These are phyloP conservation scores for Dione juno DNA, from an alignment of 2,888 invertebrate species.

Conservation along the genomic window DNA sequence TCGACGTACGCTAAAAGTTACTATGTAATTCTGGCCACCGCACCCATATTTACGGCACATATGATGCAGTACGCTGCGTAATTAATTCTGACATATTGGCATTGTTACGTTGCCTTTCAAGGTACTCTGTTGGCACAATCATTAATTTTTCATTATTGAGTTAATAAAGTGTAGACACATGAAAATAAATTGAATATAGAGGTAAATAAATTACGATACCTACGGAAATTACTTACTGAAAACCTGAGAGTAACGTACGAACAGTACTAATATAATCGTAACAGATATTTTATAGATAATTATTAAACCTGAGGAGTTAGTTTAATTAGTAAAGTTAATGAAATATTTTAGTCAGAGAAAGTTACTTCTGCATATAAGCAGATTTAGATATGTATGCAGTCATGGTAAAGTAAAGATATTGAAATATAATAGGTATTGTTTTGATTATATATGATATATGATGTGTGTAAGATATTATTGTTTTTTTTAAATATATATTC, in stretches of 20 bases:
- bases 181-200: neutral
- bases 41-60: conserved; percentile 37
- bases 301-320: neutral
- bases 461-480: too few relatives aligned
- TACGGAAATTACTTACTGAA: neutral
- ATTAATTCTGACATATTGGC: conserved; percentile 34
- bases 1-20: conserved; percentile 43
- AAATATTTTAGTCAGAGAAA: conserved; percentile 1
- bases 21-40: conserved; percentile 41
- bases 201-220: neutral
- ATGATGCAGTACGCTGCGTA: conserved; percentile 35
- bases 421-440: too few relatives aligned
- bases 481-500: too few relatives aligned
- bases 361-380: too few relatives aligned
- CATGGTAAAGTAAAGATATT: too few relatives aligned
- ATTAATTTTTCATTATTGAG: neutral
- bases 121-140: neutral
- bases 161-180: conserved; percentile 3
- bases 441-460: too few relatives aligned
- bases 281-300: neutral
- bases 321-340: neutral
- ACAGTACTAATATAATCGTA: neutral
- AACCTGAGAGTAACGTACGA: neutral
- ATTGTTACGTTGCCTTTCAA: conserved; percentile 23
- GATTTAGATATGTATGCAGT: too few relatives aligned